These are phyloP conservation scores for Lophotis ruficrista DNA, from an alignment of 2,113 vertebrate genomes.

Conservation along the genomic window DNA sequence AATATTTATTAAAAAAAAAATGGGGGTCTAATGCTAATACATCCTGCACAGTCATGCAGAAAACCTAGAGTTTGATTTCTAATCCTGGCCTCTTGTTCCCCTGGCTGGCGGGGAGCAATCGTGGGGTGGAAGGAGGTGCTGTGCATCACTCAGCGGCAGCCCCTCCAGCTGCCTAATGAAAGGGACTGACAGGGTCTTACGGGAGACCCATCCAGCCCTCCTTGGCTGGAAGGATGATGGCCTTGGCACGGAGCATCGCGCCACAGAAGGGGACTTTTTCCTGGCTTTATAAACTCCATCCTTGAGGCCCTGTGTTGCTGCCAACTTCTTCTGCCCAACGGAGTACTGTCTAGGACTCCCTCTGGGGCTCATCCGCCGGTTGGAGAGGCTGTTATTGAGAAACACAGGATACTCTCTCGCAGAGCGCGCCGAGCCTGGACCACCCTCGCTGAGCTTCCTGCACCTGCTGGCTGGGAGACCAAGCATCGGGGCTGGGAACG, in stretches of 20 bases:
- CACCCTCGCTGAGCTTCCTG: slow-evolving; percentile 27
- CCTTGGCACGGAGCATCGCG: slow-evolving; percentile 20
- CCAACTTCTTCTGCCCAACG: background rate
- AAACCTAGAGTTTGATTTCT: slow-evolving; percentile 24
- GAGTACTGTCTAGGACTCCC: slow-evolving; percentile 49
- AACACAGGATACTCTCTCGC: background rate
- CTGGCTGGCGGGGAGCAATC: background rate
- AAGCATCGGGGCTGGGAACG: background rate
- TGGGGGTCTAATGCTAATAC: background rate
- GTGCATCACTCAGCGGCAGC: slow-evolving; percentile 45
- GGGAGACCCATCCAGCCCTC: slow-evolving; percentile 41
- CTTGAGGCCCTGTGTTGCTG: background rate
- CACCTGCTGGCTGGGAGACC: background rate
- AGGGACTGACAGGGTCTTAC: slow-evolving; percentile 66
- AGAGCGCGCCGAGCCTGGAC: background rate
- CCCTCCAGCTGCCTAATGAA: slow-evolving; percentile 66
- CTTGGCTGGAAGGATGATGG: slow-evolving; percentile 59
- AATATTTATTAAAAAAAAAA: slow-evolving; percentile 24
- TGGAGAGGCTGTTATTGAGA: slow-evolving; percentile 32
- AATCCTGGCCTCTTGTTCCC: background rate
- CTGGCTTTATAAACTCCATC: slow-evolving; percentile 27
- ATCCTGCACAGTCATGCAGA: slow-evolving; percentile 23
- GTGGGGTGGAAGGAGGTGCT: slow-evolving; percentile 19
- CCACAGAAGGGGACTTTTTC: slow-evolving; percentile 31
- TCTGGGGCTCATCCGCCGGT: slow-evolving; percentile 31